phyloP scores from a whole-genome alignment of 2,888 invertebrate genomes.

The Pemphredon lugubris region DNA sequence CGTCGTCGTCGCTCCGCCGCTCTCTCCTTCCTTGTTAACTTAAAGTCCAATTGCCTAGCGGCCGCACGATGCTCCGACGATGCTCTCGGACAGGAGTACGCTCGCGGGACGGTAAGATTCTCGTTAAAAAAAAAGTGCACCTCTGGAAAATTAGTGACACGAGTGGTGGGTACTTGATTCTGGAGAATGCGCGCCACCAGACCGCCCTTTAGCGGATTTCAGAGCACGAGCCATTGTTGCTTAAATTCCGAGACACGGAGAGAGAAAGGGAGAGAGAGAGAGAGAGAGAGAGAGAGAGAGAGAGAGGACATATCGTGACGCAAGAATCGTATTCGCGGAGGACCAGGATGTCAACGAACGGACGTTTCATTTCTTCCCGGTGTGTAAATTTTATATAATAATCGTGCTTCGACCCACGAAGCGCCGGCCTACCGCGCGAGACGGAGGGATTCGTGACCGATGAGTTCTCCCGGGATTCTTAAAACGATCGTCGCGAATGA shows the following conservation, averaged over 20 bases:
- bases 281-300: too few species aligned
- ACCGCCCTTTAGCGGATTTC: not conserved
- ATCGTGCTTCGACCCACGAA: not conserved
- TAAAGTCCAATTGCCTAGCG: not conserved
- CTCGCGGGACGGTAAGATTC: not conserved
- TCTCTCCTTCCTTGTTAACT: not conserved
- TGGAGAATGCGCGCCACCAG: not conserved
- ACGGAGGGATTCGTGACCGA: not conserved
- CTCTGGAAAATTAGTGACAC: not conserved
- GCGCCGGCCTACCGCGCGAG: too few species aligned
- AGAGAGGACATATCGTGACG: conserved; percentile 4
- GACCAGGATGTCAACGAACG: not conserved
- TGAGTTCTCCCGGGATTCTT: not conserved
- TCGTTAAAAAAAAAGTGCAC: not conserved
- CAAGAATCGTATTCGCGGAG: not conserved
- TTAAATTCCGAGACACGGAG: not conserved
- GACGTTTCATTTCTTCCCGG: not conserved
- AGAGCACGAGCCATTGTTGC: not conserved
- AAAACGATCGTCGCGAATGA: not conserved
- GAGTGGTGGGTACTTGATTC: not conserved
- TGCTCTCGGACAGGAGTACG: not conserved
- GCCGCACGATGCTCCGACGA: not conserved
- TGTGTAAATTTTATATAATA: not conserved
- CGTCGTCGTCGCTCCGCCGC: not conserved
- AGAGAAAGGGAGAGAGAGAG: too few species aligned